Conservation (phyloP, 2,797 vertebrate genomes). For the Notamacropus eugenii region DNA sequence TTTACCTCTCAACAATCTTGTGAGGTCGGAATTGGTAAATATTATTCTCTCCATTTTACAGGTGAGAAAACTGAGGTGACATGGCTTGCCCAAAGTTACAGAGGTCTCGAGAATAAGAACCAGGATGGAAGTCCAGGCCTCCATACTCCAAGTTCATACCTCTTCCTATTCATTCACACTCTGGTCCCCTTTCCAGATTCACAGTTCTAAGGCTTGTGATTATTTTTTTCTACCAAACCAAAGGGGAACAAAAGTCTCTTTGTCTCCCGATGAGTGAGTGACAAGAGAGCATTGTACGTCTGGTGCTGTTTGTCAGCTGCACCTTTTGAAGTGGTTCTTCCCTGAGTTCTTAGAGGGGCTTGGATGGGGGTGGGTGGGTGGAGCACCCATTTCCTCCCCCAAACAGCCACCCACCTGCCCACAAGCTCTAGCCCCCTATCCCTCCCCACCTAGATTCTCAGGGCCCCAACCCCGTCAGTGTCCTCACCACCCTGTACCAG, state of each 20-base stretch:
- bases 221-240: not conserved
- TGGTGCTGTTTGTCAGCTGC: not conserved
- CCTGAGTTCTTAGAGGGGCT: not conserved
- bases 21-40: not conserved
- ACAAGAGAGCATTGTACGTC: not conserved
- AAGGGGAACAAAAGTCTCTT: not conserved
- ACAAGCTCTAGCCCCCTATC: not conserved
- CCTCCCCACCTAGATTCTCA: not conserved
- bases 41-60: not conserved
- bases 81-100: not conserved
- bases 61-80: not conserved
- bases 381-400: accelerated
- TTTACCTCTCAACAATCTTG: not conserved
- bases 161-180: not conserved
- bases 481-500: accelerated
- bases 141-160: not conserved
- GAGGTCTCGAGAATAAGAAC: not conserved
- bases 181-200: not conserved
- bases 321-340: accelerated
- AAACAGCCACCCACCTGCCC: not conserved
- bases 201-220: not conserved
- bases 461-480: accelerated
- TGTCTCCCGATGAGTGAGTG: not conserved
- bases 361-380: not conserved
- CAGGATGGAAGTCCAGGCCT: not conserved